Base-by-base conservation (phyloP, 2,797 vertebrate genomes). In the Synanceia verrucosa region DNA sequence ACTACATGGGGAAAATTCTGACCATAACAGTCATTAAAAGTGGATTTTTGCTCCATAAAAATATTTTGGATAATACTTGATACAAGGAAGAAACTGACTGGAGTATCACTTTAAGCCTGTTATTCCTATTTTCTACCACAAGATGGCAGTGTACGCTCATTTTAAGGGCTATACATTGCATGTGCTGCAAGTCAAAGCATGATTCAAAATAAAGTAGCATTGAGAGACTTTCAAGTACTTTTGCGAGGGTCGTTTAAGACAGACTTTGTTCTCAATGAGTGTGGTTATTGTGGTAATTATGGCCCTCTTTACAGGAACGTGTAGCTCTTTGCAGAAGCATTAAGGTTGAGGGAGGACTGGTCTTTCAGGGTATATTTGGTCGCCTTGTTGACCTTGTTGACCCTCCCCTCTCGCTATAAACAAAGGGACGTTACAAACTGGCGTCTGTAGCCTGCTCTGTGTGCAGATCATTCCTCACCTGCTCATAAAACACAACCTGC, bases 391-490 rank as follows among this genome's bases (percentile, higher is more conserved):
- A 88, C 89, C 84, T 80, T 79, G 73, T 79, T 83, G 73, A 34
- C 39, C 60, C 34, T 78, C 44, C 9, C 52, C 67, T 78, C 52
- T 75, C 51, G 65, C 61, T 70, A 78, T 19, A 76, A 81, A 79
- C 68, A 86, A 82, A 66, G 70, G 70, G 81, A 65, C 79, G 58
- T 61, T 26, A 29, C 71, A 73, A 71, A 68, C 48, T 65, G 76
- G 76, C 67, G 26, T 78, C 78, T 74, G 71, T 33, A 48, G 60
- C 76, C 82, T 82, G 74, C 76, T 79, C 73, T 77, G 63, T 85
- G 70, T 70, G 78, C 53, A 48, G 23, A 83, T 90, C 90, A 66
- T 31, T 91, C 86, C 46, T 80, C 80, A 78, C 86, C 62, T 76
- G 76, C 78, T 89, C 81, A 85, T 91, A 70, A 36, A 1, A 73